phyloP scores from a whole-genome alignment of 2,888 invertebrate genomes.

The Acronicta leporina region DNA sequence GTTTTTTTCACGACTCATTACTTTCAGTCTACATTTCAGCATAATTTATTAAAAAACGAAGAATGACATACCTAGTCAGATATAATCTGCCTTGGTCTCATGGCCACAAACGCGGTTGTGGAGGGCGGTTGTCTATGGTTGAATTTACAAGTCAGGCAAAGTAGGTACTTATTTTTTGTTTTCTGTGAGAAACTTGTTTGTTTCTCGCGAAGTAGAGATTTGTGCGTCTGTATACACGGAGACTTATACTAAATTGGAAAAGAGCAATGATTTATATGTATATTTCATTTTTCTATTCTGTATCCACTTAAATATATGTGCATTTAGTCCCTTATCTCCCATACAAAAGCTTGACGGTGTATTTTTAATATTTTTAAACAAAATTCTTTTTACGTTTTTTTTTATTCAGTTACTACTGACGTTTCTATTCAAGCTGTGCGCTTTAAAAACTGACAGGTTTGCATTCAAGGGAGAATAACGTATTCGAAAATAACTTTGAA shows the following conservation, averaged over 20 bases:
- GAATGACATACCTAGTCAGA: too few relatives aligned
- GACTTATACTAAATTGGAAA: too few relatives aligned
- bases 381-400: conserved; percentile 24
- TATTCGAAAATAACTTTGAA: conserved; percentile 65
- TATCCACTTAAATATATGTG: background rate
- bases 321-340: background rate
- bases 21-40: background rate
- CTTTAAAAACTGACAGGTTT: conserved; percentile 61
- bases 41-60: conserved; percentile 1
- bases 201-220: too few relatives aligned
- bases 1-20: conserved; percentile 10
- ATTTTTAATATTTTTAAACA: conserved; percentile 29
- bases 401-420: conserved; percentile 51
- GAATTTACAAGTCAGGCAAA: too few relatives aligned
- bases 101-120: too few relatives aligned
- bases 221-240: too few relatives aligned
- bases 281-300: too few relatives aligned
- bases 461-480: conserved; percentile 58
- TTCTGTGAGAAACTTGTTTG: too few relatives aligned
- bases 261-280: too few relatives aligned
- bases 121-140: too few relatives aligned
- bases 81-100: too few relatives aligned
- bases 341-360: conserved; percentile 12
- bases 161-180: too few relatives aligned
- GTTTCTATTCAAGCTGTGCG: conserved; percentile 59